Base-by-base conservation (phyloP, 2,797 vertebrate genomes). In the Crax fasciolata region DNA sequence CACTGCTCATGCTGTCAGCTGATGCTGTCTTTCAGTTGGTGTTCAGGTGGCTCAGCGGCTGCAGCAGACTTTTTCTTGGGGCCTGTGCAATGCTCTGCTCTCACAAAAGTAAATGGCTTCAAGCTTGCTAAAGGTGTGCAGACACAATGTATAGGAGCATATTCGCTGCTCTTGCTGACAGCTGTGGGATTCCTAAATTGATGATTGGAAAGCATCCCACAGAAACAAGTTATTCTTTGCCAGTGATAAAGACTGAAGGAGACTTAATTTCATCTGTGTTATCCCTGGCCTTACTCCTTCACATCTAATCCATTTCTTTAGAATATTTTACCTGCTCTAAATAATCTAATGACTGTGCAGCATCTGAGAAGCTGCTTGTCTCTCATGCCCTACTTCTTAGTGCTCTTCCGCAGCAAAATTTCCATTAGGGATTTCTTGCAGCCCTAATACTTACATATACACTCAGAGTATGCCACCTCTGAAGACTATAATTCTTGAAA, bases 81-180 rank as follows among this genome's bases (percentile, higher is more conserved):
- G 10, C 18, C 54, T n/a, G 3, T 8, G 35, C 35, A 35, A 35
- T 35, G 30, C 11, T 55, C 30, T 55, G 8, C 11, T 55, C 54
- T 55, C 18, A 55, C 54, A 55, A 35, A 35, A 20, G 54, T n/a
- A 55, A 55, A 55, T n/a, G 30, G 30, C 30, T 55, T 55, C 54
- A n/a, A 20, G n/a, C 30, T 55, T 55, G 54, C 8, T n/a, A 9
- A n/a, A n/a, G 11, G 18, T 55, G 30, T 55, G 18, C 54, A 55
- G 18, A 55, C 39, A 24, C 0, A 5, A 27, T 32, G 1, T 11
- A 6, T 0, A 51, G 17, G 75, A 25, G 13, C 10, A 6, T 10
- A 9, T 41, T 28, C 32, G 32, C n/a, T 73, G 16, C 25, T 76
- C 35, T 17, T 21, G 5, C 23, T 39, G 32, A 35, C 25, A 28